These are phyloP conservation scores for Aix galericulata DNA, from an alignment of 2,113 vertebrate genomes.

Conservation along the genomic window DNA sequence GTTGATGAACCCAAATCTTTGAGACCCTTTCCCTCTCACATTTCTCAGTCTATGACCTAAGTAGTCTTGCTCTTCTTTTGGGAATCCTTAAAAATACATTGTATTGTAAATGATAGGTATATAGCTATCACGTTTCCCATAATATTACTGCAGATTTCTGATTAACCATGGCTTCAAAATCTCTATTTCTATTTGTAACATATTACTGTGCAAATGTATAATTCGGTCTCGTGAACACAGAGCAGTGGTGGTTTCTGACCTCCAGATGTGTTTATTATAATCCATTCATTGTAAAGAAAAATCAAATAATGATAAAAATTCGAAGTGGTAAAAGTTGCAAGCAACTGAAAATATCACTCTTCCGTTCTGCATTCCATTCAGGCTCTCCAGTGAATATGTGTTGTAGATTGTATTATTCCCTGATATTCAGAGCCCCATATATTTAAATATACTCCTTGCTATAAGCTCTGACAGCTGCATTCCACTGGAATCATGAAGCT, in stretches of 20 bases:
- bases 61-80: background rate
- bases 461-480: conserved; percentile 65
- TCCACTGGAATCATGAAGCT: conserved; percentile 50
- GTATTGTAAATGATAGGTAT: background rate
- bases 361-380: conserved; percentile 30
- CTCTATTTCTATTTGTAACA: background rate
- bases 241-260: background rate
- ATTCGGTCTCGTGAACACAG: background rate
- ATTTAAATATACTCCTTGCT: conserved; percentile 61
- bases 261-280: conserved; percentile 38
- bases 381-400: conserved; percentile 30
- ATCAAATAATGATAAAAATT: conserved; percentile 16
- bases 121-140: background rate
- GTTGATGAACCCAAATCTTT: background rate
- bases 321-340: conserved; percentile 18
- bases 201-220: background rate
- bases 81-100: background rate
- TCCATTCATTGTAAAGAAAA: background rate
- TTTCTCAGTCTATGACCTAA: background rate
- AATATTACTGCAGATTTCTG: background rate
- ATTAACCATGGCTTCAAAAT: conserved; percentile 4
- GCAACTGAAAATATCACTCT: conserved; percentile 7
- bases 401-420: conserved; percentile 49
- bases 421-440: conserved; percentile 34
- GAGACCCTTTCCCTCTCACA: background rate